phyloP scores from a whole-genome alignment of 1,140 invertebrate genomes.

The Brachionus rotundiformis region DNA sequence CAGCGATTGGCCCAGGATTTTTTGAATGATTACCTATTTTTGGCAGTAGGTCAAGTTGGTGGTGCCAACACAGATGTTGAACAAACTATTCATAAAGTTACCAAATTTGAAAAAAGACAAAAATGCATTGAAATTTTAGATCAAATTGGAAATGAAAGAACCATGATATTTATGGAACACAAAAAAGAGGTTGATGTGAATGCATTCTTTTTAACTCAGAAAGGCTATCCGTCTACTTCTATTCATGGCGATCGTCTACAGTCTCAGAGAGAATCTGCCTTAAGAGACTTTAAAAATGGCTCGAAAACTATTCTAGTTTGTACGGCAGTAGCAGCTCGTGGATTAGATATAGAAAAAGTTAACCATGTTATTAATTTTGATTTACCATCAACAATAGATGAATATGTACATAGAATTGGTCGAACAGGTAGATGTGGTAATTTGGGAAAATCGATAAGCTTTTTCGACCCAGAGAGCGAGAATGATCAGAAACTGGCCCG shows the following conservation, averaged over 20 bases:
- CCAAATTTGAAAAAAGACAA: conserved; percentile 40
- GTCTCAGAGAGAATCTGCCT: conserved; percentile 80
- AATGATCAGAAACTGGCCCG: conserved; percentile 37
- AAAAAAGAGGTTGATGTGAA: conserved; percentile 86
- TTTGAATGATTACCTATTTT: conserved; percentile 75
- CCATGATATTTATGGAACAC: conserved; percentile 84
- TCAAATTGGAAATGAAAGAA: conserved; percentile 66
- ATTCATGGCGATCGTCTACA: conserved; percentile 75
- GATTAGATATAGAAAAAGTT: conserved; percentile 78
- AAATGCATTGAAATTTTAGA: conserved; percentile 50
- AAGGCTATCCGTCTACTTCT: conserved; percentile 71
- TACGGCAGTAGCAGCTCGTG: conserved; percentile 87
- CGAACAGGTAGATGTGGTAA: conserved; percentile 90
- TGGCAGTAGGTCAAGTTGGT: conserved; percentile 80
- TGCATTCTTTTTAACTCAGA: conserved; percentile 66
- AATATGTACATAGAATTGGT: conserved; percentile 92
- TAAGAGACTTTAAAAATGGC: conserved; percentile 74
- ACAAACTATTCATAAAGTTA: conserved; percentile 66
- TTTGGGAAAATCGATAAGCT: conserved; percentile 81
- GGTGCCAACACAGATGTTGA: conserved; percentile 85
- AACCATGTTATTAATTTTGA: conserved; percentile 89
- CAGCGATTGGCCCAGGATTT: conserved; percentile 76
- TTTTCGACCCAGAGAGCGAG: conserved; percentile 68
- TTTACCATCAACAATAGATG: conserved; percentile 78
- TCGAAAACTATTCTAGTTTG: conserved; percentile 72